phyloP scores from a whole-genome alignment of 2,888 invertebrate genomes.

The Drosophila paracracens region DNA sequence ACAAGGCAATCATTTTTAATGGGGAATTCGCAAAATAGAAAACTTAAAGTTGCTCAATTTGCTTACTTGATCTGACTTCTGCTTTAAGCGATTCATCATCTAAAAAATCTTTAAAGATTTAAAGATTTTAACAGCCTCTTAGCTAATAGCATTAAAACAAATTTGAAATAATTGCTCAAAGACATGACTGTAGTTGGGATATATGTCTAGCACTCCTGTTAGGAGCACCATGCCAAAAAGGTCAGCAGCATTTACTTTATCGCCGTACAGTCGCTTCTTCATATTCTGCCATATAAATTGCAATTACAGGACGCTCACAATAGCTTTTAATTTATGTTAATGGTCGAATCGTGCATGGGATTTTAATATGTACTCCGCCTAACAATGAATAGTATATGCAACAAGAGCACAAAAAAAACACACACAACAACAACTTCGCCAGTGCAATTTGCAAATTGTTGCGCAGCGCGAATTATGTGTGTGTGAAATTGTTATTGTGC shows the following conservation, averaged over 20 bases:
- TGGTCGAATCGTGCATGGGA: conserved; percentile 73
- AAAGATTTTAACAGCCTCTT: neutral
- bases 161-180: conserved; percentile 28
- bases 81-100: neutral
- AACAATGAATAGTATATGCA: conserved; percentile 26
- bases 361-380: conserved; percentile 34
- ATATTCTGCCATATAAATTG: conserved; percentile 63
- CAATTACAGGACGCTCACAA: conserved; percentile 76
- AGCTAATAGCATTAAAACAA: conserved; percentile 3
- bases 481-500: conserved; percentile 40
- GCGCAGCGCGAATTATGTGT: conserved; percentile 34
- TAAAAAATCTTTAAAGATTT: neutral
- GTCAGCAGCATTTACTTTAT: conserved; percentile 12
- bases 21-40: neutral
- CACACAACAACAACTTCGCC: conserved; percentile 24
- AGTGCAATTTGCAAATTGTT: conserved; percentile 65
- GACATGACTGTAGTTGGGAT: conserved; percentile 12
- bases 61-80: neutral
- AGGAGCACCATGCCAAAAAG: neutral
- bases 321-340: conserved; percentile 80
- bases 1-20: neutral
- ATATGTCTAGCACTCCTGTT: conserved; percentile 2
- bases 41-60: neutral
- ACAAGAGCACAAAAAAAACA: conserved; percentile 11
- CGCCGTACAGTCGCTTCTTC: conserved; percentile 15